Conservation (phyloP, 30 jellyfish, hydroid and myxozoan species). For the Nemopilema nomurai region DNA sequence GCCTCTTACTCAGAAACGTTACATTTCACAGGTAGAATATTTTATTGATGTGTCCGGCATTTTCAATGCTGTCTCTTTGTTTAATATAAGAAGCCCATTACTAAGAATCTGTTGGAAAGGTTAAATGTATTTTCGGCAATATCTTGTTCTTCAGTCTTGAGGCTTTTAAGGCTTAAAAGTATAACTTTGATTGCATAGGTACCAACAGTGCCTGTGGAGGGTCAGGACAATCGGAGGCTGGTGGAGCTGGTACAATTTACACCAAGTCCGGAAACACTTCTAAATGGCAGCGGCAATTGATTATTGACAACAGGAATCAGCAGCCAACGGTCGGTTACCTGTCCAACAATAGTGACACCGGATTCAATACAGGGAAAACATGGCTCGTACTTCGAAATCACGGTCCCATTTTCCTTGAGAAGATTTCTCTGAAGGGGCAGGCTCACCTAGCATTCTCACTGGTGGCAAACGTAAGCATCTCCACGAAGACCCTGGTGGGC, state of each 20-base stretch:
- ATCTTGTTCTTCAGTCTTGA: not conserved
- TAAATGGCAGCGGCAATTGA: conserved; percentile 3
- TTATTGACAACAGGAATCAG: conserved; percentile 51
- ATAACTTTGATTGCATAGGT: not conserved
- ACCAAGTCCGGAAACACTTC: conserved; percentile 38
- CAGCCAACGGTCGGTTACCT: conserved; percentile 52
- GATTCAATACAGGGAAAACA: conserved; percentile 51
- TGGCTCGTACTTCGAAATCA: conserved; percentile 18
- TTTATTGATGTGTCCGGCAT: too few relatives aligned
- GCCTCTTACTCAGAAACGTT: conserved; percentile 19
- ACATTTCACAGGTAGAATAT: conserved; percentile 33
- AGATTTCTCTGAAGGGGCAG: conserved; percentile 33
- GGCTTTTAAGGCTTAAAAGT: not conserved
- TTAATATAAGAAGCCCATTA: too few relatives aligned
- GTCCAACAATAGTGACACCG: conserved; percentile 18
- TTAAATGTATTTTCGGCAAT: not conserved
- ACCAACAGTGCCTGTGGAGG: conserved; percentile 59
- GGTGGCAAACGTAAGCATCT: not conserved
- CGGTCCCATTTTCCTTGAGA: conserved; percentile 12
- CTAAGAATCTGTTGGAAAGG: too few relatives aligned
- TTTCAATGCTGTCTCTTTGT: too few relatives aligned
- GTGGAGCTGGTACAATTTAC: conserved; percentile 66
- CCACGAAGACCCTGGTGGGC: conserved; percentile 28
- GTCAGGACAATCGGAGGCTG: conserved; percentile 44
- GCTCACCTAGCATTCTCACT: conserved; percentile 41